Conservation (phyloP, 2,888 invertebrate species). For the Salpingus planirostris region DNA sequence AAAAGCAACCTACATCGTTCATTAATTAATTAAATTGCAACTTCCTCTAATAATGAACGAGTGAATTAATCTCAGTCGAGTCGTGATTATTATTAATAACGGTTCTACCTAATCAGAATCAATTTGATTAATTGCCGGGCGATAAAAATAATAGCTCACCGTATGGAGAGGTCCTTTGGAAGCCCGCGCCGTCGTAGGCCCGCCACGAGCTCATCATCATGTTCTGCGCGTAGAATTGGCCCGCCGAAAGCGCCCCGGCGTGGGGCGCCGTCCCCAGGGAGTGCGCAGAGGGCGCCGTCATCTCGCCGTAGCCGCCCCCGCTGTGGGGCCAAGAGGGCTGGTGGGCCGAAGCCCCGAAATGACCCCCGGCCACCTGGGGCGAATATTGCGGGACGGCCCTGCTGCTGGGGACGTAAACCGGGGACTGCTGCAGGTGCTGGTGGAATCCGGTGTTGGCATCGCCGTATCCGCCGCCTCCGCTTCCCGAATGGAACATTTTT, state of each 20-base stretch:
- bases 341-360: constrained; percentile 30
- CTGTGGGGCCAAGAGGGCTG: constrained; percentile 29
- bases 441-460: constrained; percentile 36
- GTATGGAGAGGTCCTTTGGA: constrained; percentile 74
- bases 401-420: constrained; percentile 61
- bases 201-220: constrained; percentile 69
- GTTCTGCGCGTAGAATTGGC: constrained; percentile 72
- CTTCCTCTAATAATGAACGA: too few relatives aligned
- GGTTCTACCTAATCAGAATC: too few relatives aligned
- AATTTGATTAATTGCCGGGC: too few relatives aligned
- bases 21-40: too few relatives aligned
- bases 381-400: constrained; percentile 44
- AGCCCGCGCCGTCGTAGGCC: constrained; percentile 64
- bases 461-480: constrained; percentile 33
- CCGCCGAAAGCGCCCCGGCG: constrained; percentile 45
- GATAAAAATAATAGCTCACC: constrained; percentile 48
- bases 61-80: too few relatives aligned
- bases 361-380: constrained; percentile 40
- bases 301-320: constrained; percentile 37
- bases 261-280: constrained; percentile 40
- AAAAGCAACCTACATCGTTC: too few relatives aligned
- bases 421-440: constrained; percentile 46
- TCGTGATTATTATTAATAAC: too few relatives aligned
- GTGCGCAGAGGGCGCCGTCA: constrained; percentile 39
- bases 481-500: constrained; percentile 39